Conservation (phyloP, 2,113 vertebrate species). For the Periophthalmodon schlosseri region DNA sequence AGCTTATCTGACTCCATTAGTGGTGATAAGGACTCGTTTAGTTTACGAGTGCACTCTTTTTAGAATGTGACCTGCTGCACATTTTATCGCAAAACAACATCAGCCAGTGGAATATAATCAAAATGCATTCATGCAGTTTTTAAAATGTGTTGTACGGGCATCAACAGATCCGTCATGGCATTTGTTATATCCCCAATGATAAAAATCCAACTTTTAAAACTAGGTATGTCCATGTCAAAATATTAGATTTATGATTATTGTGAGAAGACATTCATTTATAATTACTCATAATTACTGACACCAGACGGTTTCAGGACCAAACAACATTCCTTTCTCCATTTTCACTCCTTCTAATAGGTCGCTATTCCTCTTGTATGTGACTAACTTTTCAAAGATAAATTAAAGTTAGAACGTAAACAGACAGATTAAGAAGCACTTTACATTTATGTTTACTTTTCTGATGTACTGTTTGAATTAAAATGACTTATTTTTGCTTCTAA, state of each 20-base stretch:
- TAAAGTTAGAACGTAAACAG: neutral
- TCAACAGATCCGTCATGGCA: neutral
- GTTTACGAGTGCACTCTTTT: neutral
- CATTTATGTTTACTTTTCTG: neutral
- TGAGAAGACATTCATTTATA: neutral
- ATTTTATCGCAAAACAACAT: neutral
- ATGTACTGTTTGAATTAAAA: neutral
- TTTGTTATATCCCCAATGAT: no score
- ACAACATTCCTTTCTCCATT: no score
- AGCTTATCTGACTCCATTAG: slow-evolving; percentile 15
- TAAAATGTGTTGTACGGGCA: neutral
- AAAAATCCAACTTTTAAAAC: no score
- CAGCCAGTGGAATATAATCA: neutral
- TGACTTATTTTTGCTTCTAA: neutral
- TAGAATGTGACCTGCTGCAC: neutral
- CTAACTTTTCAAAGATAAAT: neutral
- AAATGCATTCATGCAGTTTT: neutral
- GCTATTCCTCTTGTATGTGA: neutral
- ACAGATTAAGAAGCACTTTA: neutral
- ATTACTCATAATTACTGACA: neutral
- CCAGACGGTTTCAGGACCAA: no score
- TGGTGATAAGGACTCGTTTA: neutral
- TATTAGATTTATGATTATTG: neutral
- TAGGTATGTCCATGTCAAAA: no score
- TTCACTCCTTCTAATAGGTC: neutral